Evolutionary conservation across 2,888 invertebrate genomes (phyloP).

Genomic region (Rotaria macrura): DNA sequence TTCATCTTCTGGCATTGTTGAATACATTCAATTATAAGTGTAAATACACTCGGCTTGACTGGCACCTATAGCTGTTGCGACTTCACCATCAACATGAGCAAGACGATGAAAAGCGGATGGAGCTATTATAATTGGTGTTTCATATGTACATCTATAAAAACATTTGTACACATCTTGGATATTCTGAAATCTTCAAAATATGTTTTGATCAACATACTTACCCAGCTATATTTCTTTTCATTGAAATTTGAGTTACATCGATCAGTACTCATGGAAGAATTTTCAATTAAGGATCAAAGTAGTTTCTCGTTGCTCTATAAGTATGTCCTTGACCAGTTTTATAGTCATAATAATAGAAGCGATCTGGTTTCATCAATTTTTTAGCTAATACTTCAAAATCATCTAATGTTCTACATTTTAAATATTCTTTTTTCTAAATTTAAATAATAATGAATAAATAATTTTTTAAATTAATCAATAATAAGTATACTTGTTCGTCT

Average conservation of each 20-base stretch:
- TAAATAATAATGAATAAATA: background rate
- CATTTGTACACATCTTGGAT: too few relatives aligned
- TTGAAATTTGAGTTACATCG: background rate
- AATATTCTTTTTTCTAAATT: background rate
- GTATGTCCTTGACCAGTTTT: slow-evolving; percentile 4
- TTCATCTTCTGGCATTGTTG: background rate
- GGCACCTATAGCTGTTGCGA: slow-evolving; percentile 29
- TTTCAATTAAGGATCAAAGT: background rate
- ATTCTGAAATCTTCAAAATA: background rate
- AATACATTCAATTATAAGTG: background rate
- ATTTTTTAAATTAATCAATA: too few relatives aligned
- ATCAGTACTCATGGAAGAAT: background rate
- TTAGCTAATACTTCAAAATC: background rate
- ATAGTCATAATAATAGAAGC: slow-evolving; percentile 13
- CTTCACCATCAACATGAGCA: slow-evolving; percentile 31
- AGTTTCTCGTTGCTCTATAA: background rate
- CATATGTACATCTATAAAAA: background rate
- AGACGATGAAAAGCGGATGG: slow-evolving; percentile 30
- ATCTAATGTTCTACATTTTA: background rate
- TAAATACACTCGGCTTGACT: background rate
- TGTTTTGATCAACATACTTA: background rate
- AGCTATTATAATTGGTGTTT: slow-evolving; percentile 27
- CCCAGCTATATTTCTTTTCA: background rate
- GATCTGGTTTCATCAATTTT: background rate
- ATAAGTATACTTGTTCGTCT: background rate